Base-by-base conservation (phyloP, 1,140 invertebrate species). In the Wasmannia auropunctata region DNA sequence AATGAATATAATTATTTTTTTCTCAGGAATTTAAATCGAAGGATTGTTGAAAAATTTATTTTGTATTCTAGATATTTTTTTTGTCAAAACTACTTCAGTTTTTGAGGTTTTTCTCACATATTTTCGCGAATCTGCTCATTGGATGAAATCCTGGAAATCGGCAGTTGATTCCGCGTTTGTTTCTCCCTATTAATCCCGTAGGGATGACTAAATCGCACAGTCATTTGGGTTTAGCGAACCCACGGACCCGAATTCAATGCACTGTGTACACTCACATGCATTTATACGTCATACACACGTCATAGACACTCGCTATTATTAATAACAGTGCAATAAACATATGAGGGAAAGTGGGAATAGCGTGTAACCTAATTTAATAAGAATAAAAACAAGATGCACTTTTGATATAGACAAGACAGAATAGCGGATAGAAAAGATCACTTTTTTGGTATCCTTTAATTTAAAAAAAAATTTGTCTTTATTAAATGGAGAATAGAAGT, bases 401-500 rank as follows among this genome's bases (percentile, higher is more conserved):
- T 22, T 56, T 22, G n/a, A 58, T 60, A 60, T 16, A 60, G 0
- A 60, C 28, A 6, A 7, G n/a, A 2, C 10, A n/a, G 8, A 7
- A 11, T 43, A 22, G 11, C 37, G 10, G 3, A 7, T 7, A 22
- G 19, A 51, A 51, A 51, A 51, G 11, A n/a, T n/a, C 19, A 51
- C 11, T 62, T 62, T 8, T 8, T 58, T 58, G 10, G n/a, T 28
- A 65, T n/a, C 34, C 14, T 14, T 65, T 40, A 65, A 65, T 65
- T 40, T 8, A 6, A 62, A 34, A 2, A 16, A 65, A 43, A 40
- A 43, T 63, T 65, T 22, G 22, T 28, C n/a, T 54, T 22, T 46
- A 51, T 76, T 25, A 62, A 60, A 40, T 11, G 19, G 19, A 51
- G 40, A 34, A 7, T n/a, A n/a, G n/a, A 58, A 83, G 58, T 83